Evolutionary conservation across 2,888 invertebrate species (phyloP).

Genomic region (Sphaeridia pumilis): DNA sequence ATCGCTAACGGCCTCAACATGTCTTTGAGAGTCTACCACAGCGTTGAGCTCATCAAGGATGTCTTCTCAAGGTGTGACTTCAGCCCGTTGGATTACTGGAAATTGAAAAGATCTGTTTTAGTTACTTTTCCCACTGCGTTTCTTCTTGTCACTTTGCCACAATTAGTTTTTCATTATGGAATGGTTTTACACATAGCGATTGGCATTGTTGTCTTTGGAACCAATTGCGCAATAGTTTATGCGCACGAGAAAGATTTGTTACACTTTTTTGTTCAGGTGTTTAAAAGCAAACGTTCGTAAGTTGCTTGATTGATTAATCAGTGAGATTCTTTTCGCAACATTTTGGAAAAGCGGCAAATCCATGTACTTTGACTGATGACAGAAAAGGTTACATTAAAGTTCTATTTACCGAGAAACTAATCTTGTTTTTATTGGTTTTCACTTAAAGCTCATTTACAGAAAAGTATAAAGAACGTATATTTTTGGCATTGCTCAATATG

Average conservation of each 20-base stretch:
- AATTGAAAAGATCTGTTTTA: slow-evolving; percentile 17
- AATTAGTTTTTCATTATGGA: slow-evolving; percentile 20
- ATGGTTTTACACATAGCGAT: slow-evolving; percentile 21
- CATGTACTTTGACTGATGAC: too few species aligned
- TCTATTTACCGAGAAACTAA: too few species aligned
- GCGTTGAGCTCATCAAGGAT: slow-evolving; percentile 38
- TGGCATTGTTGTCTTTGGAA: slow-evolving; percentile 26
- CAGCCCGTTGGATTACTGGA: slow-evolving; percentile 30
- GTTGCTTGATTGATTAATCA: too few species aligned
- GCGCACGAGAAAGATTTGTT: slow-evolving; percentile 26
- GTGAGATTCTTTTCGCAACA: too few species aligned
- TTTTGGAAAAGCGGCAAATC: too few species aligned
- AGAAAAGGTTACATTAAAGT: too few species aligned
- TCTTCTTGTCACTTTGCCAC: slow-evolving; percentile 15
- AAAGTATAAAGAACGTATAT: too few species aligned
- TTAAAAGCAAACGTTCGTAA: slow-evolving; percentile 23
- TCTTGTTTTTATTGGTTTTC: too few species aligned
- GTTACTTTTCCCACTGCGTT: slow-evolving; percentile 21
- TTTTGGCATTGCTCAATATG: too few species aligned
- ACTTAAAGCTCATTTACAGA: too few species aligned
- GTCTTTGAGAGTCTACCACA: slow-evolving; percentile 71
- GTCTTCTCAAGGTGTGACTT: slow-evolving; percentile 23
- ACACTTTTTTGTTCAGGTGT: slow-evolving; percentile 31
- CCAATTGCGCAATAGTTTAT: slow-evolving; percentile 18
- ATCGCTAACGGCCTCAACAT: slow-evolving; percentile 94